Percentiles rank a stretch among this genome's conserved stretches.
phyloP scores from a whole-genome alignment of 2,113 vertebrate species.

The Mungos mungo region DNA sequence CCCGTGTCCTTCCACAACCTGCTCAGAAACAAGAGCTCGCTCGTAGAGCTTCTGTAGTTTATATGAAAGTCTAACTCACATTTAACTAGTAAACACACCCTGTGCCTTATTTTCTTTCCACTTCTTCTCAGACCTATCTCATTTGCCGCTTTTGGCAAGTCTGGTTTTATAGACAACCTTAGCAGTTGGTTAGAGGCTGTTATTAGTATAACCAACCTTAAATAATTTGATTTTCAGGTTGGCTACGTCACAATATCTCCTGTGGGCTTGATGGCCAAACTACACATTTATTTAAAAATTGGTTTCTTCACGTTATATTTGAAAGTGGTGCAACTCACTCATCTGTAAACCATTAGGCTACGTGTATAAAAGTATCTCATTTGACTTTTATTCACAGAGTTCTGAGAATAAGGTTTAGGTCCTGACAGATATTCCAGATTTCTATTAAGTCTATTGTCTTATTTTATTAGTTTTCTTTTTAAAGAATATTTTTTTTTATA shows the following conservation, averaged over 20 bases:
- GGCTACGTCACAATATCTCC: constrained; percentile 7
- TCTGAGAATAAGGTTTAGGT: background rate
- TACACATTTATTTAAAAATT: constrained; percentile 40
- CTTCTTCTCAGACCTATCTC: background rate
- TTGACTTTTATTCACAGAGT: background rate
- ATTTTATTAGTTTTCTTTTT: background rate
- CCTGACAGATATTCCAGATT: background rate
- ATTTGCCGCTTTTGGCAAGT: background rate
- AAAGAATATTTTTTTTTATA: background rate
- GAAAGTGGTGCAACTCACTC: constrained; percentile 27
- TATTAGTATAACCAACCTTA: constrained; percentile 68
- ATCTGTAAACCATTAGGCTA: background rate
- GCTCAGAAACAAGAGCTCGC: background rate
- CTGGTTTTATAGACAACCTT: constrained; percentile 24
- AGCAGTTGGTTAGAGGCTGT: constrained; percentile 23
- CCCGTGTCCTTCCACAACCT: rapidly evolving
- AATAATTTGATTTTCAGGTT: constrained; percentile 75
- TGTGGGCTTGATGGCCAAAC: constrained; percentile 54
- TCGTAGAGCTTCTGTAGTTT: rapidly evolving
- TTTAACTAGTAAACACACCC: no score
- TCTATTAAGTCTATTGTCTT: background rate
- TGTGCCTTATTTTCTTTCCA: background rate
- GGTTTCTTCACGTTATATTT: background rate
- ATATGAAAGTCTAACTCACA: rapidly evolving
- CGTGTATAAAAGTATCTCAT: background rate